Conservation (phyloP, 2,113 vertebrate genomes). For the Sarotherodon lohbergeri region DNA sequence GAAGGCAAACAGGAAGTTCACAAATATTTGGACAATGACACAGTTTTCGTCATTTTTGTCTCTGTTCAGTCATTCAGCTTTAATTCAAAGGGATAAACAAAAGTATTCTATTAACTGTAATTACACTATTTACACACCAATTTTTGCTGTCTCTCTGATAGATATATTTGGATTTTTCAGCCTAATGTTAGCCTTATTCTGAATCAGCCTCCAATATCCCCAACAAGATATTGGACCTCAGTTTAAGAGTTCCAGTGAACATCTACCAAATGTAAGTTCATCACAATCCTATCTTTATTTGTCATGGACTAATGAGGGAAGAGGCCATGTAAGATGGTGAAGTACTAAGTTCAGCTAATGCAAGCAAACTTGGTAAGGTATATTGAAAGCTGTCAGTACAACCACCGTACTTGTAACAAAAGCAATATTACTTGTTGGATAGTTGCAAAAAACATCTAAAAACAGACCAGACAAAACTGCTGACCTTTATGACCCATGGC, state of each 20-base stretch:
- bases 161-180: background rate
- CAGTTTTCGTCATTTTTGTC: background rate
- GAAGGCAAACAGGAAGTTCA: background rate
- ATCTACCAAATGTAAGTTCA: background rate
- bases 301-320: background rate
- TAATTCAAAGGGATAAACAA: background rate
- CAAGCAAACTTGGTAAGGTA: background rate
- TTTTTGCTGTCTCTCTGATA: background rate
- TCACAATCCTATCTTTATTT: background rate
- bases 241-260: background rate
- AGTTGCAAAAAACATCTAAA: background rate
- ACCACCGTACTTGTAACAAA: no score
- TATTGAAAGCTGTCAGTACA: background rate
- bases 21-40: background rate
- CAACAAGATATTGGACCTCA: background rate
- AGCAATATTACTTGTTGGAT: background rate
- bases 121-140: background rate
- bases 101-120: background rate
- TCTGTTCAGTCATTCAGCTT: background rate
- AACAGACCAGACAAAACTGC: background rate
- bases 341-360: background rate
- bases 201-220: background rate
- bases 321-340: background rate
- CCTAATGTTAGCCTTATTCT: background rate
- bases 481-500: background rate